Evolutionary conservation across 1,140 invertebrate species (phyloP).

Genomic region (Drosophila ohnishii): DNA sequence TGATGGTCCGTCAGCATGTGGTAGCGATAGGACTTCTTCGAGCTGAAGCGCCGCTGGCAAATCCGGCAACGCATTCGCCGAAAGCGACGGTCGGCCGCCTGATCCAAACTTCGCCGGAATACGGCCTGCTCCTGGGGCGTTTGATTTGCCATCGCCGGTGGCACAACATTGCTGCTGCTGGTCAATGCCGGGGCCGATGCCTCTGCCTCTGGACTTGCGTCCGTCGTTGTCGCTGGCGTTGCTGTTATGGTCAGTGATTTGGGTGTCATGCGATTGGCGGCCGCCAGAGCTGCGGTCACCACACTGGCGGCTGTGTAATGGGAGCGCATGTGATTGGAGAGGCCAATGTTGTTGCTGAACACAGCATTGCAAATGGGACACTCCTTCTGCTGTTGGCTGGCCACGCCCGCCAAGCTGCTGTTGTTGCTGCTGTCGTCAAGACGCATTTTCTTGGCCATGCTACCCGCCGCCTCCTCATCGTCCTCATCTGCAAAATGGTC

Average conservation of each 20-base stretch:
- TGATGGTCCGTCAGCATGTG: slow-evolving; percentile 83
- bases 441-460: slow-evolving; percentile 72
- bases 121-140: slow-evolving; percentile 70
- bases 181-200: slow-evolving; percentile 1
- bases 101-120: slow-evolving; percentile 70
- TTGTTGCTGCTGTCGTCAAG: slow-evolving; percentile 70
- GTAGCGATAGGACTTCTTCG: slow-evolving; percentile 80
- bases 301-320: slow-evolving; percentile 71
- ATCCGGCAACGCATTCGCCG: slow-evolving; percentile 81
- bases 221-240: slow-evolving; percentile 38
- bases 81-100: slow-evolving; percentile 77
- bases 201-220: neutral
- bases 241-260: slow-evolving; percentile 75
- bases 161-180: slow-evolving; percentile 21
- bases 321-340: slow-evolving; percentile 82
- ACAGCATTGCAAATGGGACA: slow-evolving; percentile 79
- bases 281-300: slow-evolving; percentile 62
- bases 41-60: slow-evolving; percentile 79
- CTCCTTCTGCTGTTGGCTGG: slow-evolving; percentile 67
- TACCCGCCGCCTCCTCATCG: slow-evolving; percentile 59
- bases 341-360: slow-evolving; percentile 77
- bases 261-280: slow-evolving; percentile 70
- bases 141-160: slow-evolving; percentile 59
- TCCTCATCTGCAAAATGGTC: slow-evolving; percentile 63
- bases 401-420: slow-evolving; percentile 55